Evolutionary conservation across 2,888 invertebrate genomes (phyloP).

Genomic region (Erannis defoliaria): DNA sequence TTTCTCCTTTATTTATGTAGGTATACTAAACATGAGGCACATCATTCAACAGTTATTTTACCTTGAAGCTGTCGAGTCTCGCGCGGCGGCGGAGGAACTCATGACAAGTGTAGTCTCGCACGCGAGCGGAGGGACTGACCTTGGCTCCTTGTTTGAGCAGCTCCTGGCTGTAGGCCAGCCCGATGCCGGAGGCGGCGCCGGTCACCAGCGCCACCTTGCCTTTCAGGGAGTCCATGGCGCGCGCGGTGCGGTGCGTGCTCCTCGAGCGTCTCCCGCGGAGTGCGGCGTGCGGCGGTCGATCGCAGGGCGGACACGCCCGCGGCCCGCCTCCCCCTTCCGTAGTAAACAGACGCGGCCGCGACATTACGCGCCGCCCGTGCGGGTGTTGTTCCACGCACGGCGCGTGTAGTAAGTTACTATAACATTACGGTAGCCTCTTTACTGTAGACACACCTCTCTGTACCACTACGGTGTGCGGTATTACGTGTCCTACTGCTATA

Average conservation of each 20-base stretch:
- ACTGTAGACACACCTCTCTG: no score
- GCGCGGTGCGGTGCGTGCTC: slow-evolving; percentile 63
- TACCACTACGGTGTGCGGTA: no score
- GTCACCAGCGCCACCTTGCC: slow-evolving; percentile 91
- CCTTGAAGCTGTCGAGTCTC: slow-evolving; percentile 73
- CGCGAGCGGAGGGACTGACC: slow-evolving; percentile 72
- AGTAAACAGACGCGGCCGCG: slow-evolving; percentile 77
- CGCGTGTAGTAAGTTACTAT: no score
- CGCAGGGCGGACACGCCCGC: slow-evolving; percentile 67
- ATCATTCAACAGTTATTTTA: slow-evolving; percentile 68
- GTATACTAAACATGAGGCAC: no score
- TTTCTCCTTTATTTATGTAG: no score
- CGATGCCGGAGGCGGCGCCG: slow-evolving; percentile 91
- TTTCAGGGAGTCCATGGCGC: slow-evolving; percentile 88
- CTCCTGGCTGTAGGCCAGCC: slow-evolving; percentile 90
- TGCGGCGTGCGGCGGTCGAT: slow-evolving; percentile 65
- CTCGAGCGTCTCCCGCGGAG: slow-evolving; percentile 62
- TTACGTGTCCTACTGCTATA: no score
- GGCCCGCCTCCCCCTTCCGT: slow-evolving; percentile 65
- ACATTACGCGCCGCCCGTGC: no score
- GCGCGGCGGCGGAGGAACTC: slow-evolving; percentile 36
- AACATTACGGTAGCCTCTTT: no score
- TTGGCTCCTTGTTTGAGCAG: slow-evolving; percentile 91
- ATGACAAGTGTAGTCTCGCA: slow-evolving; percentile 31
- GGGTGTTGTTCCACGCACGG: no score